These are phyloP conservation scores for Eumaeus atala DNA, from an alignment of 1,140 invertebrate species.

Conservation along the genomic window DNA sequence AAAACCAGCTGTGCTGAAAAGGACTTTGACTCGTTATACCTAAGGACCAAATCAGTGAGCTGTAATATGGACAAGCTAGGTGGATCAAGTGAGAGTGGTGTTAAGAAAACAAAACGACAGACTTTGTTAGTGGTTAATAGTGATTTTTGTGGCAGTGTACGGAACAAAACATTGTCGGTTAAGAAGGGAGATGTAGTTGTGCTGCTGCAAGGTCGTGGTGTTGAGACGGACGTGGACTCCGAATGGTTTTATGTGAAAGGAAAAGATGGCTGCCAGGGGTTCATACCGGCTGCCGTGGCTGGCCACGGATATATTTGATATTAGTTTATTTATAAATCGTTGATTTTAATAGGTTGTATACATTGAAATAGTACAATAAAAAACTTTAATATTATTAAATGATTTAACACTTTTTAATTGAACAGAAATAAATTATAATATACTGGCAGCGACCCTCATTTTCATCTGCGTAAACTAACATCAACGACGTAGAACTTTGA, in stretches of 20 bases:
- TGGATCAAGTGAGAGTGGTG: constrained; percentile 46
- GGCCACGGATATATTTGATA: constrained; percentile 82
- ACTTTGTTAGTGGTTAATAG: constrained; percentile 80
- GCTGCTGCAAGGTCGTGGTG: constrained; percentile 73
- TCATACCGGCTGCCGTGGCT: constrained; percentile 84
- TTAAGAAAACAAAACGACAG: constrained; percentile 62
- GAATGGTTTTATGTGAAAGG: constrained; percentile 85
- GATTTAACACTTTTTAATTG: too few relatives aligned
- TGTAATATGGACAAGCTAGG: constrained; percentile 57
- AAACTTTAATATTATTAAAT: not conserved
- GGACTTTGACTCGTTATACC: constrained; percentile 81
- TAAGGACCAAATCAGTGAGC: constrained; percentile 74
- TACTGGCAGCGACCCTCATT: too few relatives aligned
- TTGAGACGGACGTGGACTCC: constrained; percentile 59
- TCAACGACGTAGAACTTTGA: too few relatives aligned
- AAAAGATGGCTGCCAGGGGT: constrained; percentile 81
- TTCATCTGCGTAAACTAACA: too few relatives aligned
- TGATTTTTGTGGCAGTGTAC: constrained; percentile 76
- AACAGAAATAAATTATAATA: not conserved
- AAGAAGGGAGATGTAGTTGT: constrained; percentile 83
- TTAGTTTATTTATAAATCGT: constrained; percentile 16
- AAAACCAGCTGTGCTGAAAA: constrained; percentile 76
- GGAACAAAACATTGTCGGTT: constrained; percentile 78
- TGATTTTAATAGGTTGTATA: constrained; percentile 13
- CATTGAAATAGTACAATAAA: constrained; percentile 2